A percentile compares a stretch with the other conserved stretches of the same genome.
Evolutionary conservation across 2,888 invertebrate species (phyloP).

Genomic region (Theodoxus fluviatilis): DNA sequence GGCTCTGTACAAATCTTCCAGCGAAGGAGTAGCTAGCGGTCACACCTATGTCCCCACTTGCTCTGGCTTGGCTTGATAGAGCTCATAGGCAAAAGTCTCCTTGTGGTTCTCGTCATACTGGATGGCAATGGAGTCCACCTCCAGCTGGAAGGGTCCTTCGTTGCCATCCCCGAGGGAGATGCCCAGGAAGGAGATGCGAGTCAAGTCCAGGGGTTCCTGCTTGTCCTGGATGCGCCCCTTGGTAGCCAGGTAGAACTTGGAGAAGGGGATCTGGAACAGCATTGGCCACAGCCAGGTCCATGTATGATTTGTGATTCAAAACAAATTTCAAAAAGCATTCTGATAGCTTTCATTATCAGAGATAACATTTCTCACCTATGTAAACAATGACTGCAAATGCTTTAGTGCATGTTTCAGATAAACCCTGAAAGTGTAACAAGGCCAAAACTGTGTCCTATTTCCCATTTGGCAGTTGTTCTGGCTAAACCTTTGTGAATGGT

Average conservation of each 20-base stretch:
- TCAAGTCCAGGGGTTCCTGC: constrained; percentile 73
- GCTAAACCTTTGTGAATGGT: too few relatives aligned
- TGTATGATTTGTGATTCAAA: background rate
- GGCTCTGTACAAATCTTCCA: too few relatives aligned
- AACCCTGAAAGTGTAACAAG: too few relatives aligned
- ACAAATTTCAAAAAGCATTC: background rate
- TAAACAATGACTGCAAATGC: too few relatives aligned
- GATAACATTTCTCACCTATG: too few relatives aligned
- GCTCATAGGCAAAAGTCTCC: constrained; percentile 93
- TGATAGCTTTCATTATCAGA: too few relatives aligned
- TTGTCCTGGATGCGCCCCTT: constrained; percentile 88
- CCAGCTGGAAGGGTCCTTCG: constrained; percentile 85
- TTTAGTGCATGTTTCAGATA: too few relatives aligned
- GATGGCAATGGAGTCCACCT: constrained; percentile 90
- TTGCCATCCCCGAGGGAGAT: constrained; percentile 82
- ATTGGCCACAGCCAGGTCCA: background rate
- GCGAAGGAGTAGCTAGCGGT: too few relatives aligned
- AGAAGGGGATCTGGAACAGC: constrained; percentile 84
- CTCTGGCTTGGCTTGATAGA: constrained; percentile 70
- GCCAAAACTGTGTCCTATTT: too few relatives aligned
- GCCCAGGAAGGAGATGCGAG: constrained; percentile 78
- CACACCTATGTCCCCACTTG: constrained; percentile 26
- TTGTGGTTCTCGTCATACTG: constrained; percentile 80
- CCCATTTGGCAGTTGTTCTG: too few relatives aligned
- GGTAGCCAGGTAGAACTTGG: constrained; percentile 83